Evolutionary conservation across 1,140 invertebrate species (phyloP), one percentile per base, ranked within the genome.

Genomic region (Drosophila willistoni): DNA sequence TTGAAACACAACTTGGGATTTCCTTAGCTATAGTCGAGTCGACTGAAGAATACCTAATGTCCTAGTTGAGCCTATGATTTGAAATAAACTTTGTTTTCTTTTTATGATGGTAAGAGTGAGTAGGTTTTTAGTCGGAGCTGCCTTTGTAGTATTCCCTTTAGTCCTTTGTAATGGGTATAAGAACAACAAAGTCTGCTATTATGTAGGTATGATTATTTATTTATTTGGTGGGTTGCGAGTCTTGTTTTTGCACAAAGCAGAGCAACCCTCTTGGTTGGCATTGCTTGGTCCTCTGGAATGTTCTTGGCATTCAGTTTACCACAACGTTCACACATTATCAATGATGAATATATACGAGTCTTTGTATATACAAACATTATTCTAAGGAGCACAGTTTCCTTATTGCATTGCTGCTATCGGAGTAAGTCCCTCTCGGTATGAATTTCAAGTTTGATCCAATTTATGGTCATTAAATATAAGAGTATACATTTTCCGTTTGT

Each of bases 201-300:
- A 34, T 57, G 55, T 57, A 34, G 29, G 55, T 57, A 19, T 19
- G 33, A 59, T 59, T 59, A 59, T 59, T 59, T 59, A 59, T 59
- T 59, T 59, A 59, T 36, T 57, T 36, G 56, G 13, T 59, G 33
- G 17, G 56, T 59, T 59, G 56, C 56, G 56, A 34, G 33, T 59
- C 17, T 34, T 33, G 25, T 17, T 17, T 29, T 36, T 36, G 29
- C 33, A 14, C n/a, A 14, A 59, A 19, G 56, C 14, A 59, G 25
- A 33, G 34, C 56, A 14, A 56, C 54, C 54, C 44, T 51, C 44
- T 29, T 22, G 44, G 44, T 51, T 51, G 44, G 44, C 55, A 39
- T 36, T 59, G 56, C 56, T 59, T 59, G 33, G 56, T 56, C 25
- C 54, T 56, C 25, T n/a, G 54, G 54, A 56, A 56, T 33, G 54